A percentile compares a stretch with the other conserved stretches of the same genome.
Conservation (phyloP, 2,797 vertebrate species). For the Eptatretus atami region DNA sequence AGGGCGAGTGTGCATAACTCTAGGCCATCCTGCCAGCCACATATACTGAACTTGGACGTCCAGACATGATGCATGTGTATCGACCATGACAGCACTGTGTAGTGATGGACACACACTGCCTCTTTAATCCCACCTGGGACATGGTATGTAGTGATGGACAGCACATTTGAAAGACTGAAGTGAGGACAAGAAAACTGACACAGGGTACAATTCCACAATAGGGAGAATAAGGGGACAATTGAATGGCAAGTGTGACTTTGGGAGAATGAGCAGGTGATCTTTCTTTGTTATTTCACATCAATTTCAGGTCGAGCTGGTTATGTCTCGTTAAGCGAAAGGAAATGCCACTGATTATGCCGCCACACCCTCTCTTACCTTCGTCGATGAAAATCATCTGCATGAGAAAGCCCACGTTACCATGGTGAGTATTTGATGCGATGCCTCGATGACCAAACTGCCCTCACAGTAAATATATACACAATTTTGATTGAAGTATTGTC, state of each 20-base stretch:
- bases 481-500: too few species aligned
- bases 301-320: slow-evolving; percentile 2
- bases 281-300: too few species aligned
- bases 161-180: neutral
- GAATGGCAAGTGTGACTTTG: too few species aligned
- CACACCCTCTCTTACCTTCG: neutral
- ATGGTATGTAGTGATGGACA: neutral
- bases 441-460: too few species aligned
- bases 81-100: neutral
- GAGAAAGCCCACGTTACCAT: neutral
- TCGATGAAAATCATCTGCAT: neutral
- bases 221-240: neutral
- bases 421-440: neutral
- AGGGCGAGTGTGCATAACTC: too few species aligned
- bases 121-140: neutral
- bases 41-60: too few species aligned
- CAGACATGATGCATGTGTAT: too few species aligned
- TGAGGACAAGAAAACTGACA: too few species aligned
- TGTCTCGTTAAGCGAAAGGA: neutral
- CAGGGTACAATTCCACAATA: too few species aligned
- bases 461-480: too few species aligned
- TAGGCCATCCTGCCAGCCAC: too few species aligned
- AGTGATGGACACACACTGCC: neutral
- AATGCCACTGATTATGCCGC: neutral
- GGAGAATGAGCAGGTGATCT: too few species aligned